phyloP scores from a whole-genome alignment of 1,140 invertebrate genomes.

The Drosophila willistoni region DNA sequence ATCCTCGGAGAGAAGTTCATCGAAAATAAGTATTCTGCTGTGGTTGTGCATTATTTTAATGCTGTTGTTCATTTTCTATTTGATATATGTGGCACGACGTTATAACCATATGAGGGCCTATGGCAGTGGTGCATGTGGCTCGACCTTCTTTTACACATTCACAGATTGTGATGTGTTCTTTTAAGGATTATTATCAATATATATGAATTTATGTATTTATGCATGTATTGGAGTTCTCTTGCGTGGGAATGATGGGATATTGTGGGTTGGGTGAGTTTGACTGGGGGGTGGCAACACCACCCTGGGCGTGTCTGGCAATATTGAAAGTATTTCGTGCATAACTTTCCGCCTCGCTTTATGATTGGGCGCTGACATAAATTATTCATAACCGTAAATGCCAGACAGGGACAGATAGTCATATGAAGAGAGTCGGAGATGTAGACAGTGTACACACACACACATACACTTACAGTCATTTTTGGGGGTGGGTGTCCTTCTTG shows the following conservation, averaged over 20 bases:
- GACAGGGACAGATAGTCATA: conserved; percentile 46
- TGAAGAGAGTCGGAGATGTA: conserved; percentile 13
- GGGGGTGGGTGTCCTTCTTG: conserved; percentile 20
- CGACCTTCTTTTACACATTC: conserved; percentile 39
- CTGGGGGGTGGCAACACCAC: conserved; percentile 9
- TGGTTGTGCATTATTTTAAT: conserved; percentile 12
- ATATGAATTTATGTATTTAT: neutral
- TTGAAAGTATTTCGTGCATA: conserved; percentile 55
- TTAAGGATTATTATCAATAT: neutral
- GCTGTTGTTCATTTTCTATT: conserved; percentile 16
- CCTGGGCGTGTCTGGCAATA: conserved; percentile 66
- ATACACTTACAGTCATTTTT: neutral
- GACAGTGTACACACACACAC: neutral
- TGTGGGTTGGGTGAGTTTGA: neutral
- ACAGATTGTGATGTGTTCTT: conserved; percentile 49
- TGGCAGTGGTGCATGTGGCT: conserved; percentile 44
- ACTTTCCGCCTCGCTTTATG: conserved; percentile 63
- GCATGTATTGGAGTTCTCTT: neutral
- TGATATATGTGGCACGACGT: conserved; percentile 11
- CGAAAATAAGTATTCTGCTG: neutral
- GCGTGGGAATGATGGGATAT: neutral
- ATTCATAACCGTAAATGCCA: conserved; percentile 62
- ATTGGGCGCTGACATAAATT: conserved; percentile 76
- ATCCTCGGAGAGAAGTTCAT: neutral
- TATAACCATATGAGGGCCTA: conserved; percentile 35